Percentiles rank a stretch among this genome's conserved stretches.
Conservation (phyloP, 2,888 invertebrate genomes). For the Sinopyrophorus schimmeli region DNA sequence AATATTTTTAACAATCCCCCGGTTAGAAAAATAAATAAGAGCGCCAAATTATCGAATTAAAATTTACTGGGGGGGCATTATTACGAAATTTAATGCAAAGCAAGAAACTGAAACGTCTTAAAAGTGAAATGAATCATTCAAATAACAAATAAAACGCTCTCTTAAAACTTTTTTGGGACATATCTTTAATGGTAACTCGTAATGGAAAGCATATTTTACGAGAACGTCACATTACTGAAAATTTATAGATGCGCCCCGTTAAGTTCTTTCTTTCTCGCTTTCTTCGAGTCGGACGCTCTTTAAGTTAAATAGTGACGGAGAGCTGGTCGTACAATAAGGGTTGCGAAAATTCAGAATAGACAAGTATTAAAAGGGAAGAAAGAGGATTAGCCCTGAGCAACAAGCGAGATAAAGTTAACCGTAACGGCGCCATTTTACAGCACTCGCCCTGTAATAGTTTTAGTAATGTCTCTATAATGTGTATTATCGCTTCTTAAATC, state of each 20-base stretch:
- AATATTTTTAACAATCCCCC: too few relatives aligned
- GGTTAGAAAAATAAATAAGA: too few relatives aligned
- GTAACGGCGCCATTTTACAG: constrained; percentile 37
- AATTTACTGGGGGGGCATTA: too few relatives aligned
- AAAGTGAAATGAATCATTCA: constrained; percentile 48
- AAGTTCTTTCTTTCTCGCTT: constrained; percentile 39
- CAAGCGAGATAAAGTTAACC: constrained; percentile 41
- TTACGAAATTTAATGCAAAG: constrained; percentile 18
- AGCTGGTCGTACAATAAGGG: constrained; percentile 18
- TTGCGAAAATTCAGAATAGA: constrained; percentile 31
- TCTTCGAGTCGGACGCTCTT: constrained; percentile 18
- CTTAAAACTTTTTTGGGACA: constrained; percentile 52
- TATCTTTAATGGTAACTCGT: constrained; percentile 53
- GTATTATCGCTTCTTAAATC: constrained; percentile 33
- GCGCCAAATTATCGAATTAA: too few relatives aligned
- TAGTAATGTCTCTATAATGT: constrained; percentile 35
- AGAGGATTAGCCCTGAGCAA: constrained; percentile 43
- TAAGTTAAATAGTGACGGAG: constrained; percentile 27
- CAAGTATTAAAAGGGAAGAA: constrained; percentile 40
- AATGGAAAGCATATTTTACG: constrained; percentile 54
- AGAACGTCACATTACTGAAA: constrained; percentile 46
- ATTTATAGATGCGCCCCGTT: constrained; percentile 35
- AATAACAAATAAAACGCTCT: constrained; percentile 53
- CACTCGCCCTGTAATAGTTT: constrained; percentile 34
- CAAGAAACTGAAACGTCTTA: constrained; percentile 27